A percentile compares a stretch with the other conserved stretches of the same genome.
Conservation (phyloP, 2,888 invertebrate species). For the Eumerus sabulonum region DNA sequence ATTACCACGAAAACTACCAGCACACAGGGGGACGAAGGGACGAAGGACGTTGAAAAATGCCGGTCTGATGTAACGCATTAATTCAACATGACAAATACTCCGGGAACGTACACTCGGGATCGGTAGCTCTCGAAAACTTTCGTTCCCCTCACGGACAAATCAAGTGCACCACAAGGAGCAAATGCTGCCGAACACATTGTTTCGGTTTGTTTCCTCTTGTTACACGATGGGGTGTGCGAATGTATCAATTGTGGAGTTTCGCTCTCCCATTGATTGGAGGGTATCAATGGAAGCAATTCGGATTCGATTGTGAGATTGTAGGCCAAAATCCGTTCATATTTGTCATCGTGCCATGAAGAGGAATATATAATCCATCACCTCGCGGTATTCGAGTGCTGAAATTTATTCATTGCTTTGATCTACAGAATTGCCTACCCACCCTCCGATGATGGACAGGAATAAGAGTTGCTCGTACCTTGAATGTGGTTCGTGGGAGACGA, state of each 20-base stretch:
- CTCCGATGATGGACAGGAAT: slow-evolving; percentile 9
- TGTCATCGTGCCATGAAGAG: slow-evolving; percentile 41
- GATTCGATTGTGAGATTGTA: slow-evolving; percentile 49
- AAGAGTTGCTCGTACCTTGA: slow-evolving; percentile 53
- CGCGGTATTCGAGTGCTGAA: slow-evolving; percentile 19
- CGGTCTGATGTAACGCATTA: slow-evolving; percentile 53
- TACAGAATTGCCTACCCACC: slow-evolving; percentile 24
- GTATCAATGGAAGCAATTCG: slow-evolving; percentile 33
- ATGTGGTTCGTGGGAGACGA: slow-evolving; percentile 22
- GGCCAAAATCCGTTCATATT: slow-evolving; percentile 56
- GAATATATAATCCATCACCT: slow-evolving; percentile 13
- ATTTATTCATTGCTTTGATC: slow-evolving; percentile 65
- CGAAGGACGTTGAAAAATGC: slow-evolving; percentile 16
- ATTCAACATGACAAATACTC: slow-evolving; percentile 53
- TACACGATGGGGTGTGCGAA: neutral
- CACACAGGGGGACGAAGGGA: slow-evolving; percentile 16
- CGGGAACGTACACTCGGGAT: slow-evolving; percentile 5
- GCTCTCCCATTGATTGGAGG: neutral
- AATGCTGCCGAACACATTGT: too few relatives aligned
- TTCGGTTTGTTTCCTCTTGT: slow-evolving; percentile 10
- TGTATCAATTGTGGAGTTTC: slow-evolving; percentile 2
- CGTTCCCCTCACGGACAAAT: slow-evolving; percentile 4
- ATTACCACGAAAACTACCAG: slow-evolving; percentile 14
- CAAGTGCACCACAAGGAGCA: slow-evolving; percentile 27
- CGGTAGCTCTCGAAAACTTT: slow-evolving; percentile 17